Base-by-base conservation (phyloP, 2,797 vertebrate species). In the Cyclopterus lumpus region DNA sequence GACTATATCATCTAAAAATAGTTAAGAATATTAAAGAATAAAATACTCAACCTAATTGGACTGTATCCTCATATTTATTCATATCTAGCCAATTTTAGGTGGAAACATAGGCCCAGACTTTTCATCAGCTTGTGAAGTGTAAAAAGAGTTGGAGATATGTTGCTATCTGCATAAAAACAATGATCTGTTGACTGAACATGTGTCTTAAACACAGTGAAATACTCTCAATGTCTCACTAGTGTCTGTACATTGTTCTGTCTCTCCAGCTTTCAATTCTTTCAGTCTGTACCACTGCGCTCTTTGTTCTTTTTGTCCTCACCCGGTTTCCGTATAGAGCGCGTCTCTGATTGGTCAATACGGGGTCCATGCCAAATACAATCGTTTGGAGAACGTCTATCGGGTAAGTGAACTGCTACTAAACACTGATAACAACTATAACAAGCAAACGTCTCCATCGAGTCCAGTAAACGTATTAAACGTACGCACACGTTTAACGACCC, bases 321-420 rank as follows among this genome's bases (percentile, higher is more conserved):
- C 32, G 0, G 57, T 8, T 66, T 5, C 93, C 92, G 87, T 94
- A 91, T 0, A 16, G 0, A 32, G 6, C 36, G 1, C 8, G 12
- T 6, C 16, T 62, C 58, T 90, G 88, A 93, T 93, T 93, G 91
- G 92, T 69, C 66, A 42, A 42, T 6, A 18, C 0, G 6, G 26
- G 3, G 1, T 48, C 53, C 40, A 61, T 24, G 61, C 49, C 9
- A 9, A 73, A 70, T 16, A 61, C 59, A 38, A 38, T 70, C 80
- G 83, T 88, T 67, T 51, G 20, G 18, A 76, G 5, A 55, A 67
- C 89, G 80, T 84, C 18, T 0, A 2, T 46, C 72, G 40, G 85
- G 93, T 93, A 32, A 80, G 89, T 86, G 22, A 68, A 53, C 72
- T 46, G n/a, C 49, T 67, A 49, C 8, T 4, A 51, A 58, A 70